phyloP scores from a whole-genome alignment of 2,888 invertebrate species.

The Ecdyonurus torrentis region DNA sequence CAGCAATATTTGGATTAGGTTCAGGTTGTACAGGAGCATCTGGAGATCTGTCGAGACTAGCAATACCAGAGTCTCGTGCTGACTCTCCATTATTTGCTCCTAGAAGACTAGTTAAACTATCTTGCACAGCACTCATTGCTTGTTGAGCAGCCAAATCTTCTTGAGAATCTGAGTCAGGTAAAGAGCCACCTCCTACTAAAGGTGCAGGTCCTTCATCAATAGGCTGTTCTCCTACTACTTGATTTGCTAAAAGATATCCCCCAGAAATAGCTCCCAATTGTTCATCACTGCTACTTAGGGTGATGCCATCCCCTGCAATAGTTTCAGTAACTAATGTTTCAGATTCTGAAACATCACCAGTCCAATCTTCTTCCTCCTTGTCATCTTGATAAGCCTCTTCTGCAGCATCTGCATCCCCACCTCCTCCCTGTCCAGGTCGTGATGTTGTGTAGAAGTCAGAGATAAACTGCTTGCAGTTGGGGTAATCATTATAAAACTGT shows the following conservation, averaged over 20 bases:
- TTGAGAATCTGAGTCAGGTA: conserved; percentile 32
- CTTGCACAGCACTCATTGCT: conserved; percentile 18
- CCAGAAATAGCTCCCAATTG: not conserved
- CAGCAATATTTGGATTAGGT: not conserved
- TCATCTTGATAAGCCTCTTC: not conserved
- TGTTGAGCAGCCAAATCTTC: conserved; percentile 29
- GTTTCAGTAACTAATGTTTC: conserved; percentile 14
- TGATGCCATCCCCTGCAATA: not conserved
- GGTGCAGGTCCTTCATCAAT: conserved; percentile 8
- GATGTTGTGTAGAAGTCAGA: conserved; percentile 24
- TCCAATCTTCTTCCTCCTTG: conserved; percentile 9
- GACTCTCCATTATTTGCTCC: conserved; percentile 1
- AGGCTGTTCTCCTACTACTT: conserved; percentile 10
- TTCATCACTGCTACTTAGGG: not conserved
- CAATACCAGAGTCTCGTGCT: conserved; percentile 13
- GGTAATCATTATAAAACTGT: conserved; percentile 52
- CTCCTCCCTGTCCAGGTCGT: conserved; percentile 27
- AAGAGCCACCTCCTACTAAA: conserved; percentile 24
- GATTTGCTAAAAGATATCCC: conserved; percentile 13
- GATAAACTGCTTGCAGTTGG: conserved; percentile 46
- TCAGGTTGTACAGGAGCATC: not conserved
- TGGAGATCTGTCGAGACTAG: conserved; percentile 1
- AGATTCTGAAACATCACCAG: conserved; percentile 7
- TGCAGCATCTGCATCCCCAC: not conserved
- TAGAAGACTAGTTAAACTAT: conserved; percentile 8